Base-by-base conservation (phyloP, 2,888 invertebrate genomes). In the Amiota communis region DNA sequence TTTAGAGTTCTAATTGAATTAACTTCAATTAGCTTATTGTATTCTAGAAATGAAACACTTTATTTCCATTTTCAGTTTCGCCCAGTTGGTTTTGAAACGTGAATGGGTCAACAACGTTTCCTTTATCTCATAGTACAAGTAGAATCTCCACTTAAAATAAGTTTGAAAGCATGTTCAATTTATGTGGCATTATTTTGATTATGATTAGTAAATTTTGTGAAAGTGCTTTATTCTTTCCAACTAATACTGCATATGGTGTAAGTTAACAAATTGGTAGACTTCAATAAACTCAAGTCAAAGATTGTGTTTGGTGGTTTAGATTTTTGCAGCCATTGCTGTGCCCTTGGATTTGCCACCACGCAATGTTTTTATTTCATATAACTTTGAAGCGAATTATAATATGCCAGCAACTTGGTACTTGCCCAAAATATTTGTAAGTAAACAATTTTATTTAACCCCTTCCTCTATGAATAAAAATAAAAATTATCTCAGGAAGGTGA, bases 311-410 rank as follows among this genome's bases (percentile, higher is more conserved):
- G 36, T 36, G 36, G 36, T 36, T 36, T 6, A 95, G 95, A 90
- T 93, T 15, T 93, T 94, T 85, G 84, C 94, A 57, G 94, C 95
- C 0, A 90, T 95, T 75, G 93, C 94, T 0, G 91, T 95, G 17
- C 95, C 95, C 0, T 87, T 95, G 23, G 93, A 93, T 81, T 90
- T 93, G 4, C 93, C 93, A 0, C 92, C 92, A 73, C 92, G 93
- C 74, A 93, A 93, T 82, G 92, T 94, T 2, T 94, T 94, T 80
- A 88, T 95, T 53, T 94, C 95, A 0, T 94, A 93, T 86, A 94
- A 94, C 89, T 93, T 95, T 81, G 95, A 95, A 82, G 92, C 93
- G 0, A 93, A 92, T 84, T 95, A 94, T 87, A 88, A 86, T 73
- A 88, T 93, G 6, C 92, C 94, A 1, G 90, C 86, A 47, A 93